Evolutionary conservation across 2,797 vertebrate genomes (phyloP), one percentile per base, ranked within the genome.

Genomic region (Chloroceryle inda): DNA sequence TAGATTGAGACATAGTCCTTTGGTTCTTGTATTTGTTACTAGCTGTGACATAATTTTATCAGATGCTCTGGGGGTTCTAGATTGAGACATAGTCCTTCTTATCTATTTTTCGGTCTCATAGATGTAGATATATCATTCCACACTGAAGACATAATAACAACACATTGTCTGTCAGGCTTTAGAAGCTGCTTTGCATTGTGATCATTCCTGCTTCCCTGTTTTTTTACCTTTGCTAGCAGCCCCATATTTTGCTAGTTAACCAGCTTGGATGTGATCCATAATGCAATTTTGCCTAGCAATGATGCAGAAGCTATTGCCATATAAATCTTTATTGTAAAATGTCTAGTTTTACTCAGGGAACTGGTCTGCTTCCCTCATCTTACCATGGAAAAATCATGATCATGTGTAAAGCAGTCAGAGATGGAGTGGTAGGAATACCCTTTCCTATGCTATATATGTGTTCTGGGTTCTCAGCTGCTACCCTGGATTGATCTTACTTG

Each of bases 131-230:
- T 10, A 11, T 45, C 38, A 80, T 89, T 76, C 29, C 19, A 87
- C 55, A 56, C 19, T 59, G 72, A 84, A 86, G 19, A 58, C n/a
- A 77, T 44, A 5, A 1, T 8, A 44, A 26, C 0, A 0, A 23
- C 0, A 0, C 15, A n/a, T 42, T 79, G 22, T 40, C n/a, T 88
- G 18, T 73, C 42, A 55, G 33, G 18, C 55, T 85, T 76, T 49
- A 80, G 49, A 74, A 90, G 12, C 4, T 66, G 27, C 23, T 69
- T 85, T 23, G 22, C 58, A n/a, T 6, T 1, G 3, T 31, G n/a
- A 83, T 45, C 5, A 27, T 83, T 87, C 24, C 14, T 84, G 13
- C 13, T 53, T 17, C 10, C 21, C 22, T 45, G 15, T 0, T 10
- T 37, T 66, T 79, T 40, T 24, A 31, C 19, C 21, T 66, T 76